These are phyloP conservation scores for Cheiracanthium punctorium DNA, from an alignment of 2,888 invertebrate genomes.

Conservation along the genomic window DNA sequence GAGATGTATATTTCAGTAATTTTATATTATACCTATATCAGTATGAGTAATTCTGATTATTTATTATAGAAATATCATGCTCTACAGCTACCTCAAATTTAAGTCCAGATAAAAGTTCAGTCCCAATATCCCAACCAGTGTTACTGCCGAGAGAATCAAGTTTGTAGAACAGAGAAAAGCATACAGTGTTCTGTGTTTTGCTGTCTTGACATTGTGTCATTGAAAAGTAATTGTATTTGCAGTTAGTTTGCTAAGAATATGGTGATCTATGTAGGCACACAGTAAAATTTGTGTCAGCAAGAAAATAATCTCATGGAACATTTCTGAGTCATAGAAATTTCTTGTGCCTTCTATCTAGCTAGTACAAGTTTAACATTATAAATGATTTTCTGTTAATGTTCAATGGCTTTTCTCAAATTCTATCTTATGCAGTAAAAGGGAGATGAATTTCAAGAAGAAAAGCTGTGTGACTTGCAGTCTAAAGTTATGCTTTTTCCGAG, in stretches of 20 bases:
- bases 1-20: no score
- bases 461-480: neutral
- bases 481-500: neutral
- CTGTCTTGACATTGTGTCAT: slow-evolving; percentile 2
- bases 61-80: slow-evolving; percentile 57
- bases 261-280: neutral
- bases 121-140: slow-evolving; percentile 51
- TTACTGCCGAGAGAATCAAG: slow-evolving; percentile 66
- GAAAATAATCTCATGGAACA: slow-evolving; percentile 31
- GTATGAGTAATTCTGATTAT: no score
- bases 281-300: slow-evolving; percentile 2
- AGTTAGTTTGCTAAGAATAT: neutral
- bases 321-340: slow-evolving; percentile 53
- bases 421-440: slow-evolving; percentile 41
- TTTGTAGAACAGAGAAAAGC: slow-evolving; percentile 21
- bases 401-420: slow-evolving; percentile 44
- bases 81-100: slow-evolving; percentile 68
- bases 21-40: no score
- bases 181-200: slow-evolving; percentile 6
- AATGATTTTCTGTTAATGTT: slow-evolving; percentile 40
- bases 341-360: slow-evolving; percentile 66
- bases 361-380: slow-evolving; percentile 65
- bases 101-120: slow-evolving; percentile 42
- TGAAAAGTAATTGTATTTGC: neutral
- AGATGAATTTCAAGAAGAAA: slow-evolving; percentile 18